These are phyloP conservation scores for Manduca sexta DNA, from an alignment of 1,140 invertebrate species.

Conservation along the genomic window DNA sequence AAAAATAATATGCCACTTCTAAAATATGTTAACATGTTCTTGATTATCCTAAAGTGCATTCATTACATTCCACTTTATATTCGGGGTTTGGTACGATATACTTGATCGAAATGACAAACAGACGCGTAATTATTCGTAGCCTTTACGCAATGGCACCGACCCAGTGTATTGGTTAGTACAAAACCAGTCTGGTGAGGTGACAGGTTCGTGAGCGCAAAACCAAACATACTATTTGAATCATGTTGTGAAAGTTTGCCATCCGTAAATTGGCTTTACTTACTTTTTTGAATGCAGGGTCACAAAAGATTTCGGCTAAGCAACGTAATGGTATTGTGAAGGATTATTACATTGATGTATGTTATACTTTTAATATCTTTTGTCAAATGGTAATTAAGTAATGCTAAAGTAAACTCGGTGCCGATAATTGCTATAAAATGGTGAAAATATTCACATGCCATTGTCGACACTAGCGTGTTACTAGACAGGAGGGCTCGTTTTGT, in stretches of 20 bases:
- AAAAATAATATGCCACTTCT: too few relatives aligned
- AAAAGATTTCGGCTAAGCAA: background rate
- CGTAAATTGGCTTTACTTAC: constrained; percentile 9
- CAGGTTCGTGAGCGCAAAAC: constrained; percentile 30
- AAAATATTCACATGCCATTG: too few relatives aligned
- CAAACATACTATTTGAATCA: constrained; percentile 13
- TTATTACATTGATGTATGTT: too few relatives aligned
- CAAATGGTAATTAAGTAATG: too few relatives aligned
- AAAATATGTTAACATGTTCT: too few relatives aligned
- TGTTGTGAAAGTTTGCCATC: constrained; percentile 22
- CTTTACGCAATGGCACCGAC: constrained; percentile 32
- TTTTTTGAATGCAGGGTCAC: background rate
- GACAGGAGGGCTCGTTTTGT: constrained; percentile 41
- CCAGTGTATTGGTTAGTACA: constrained; percentile 10
- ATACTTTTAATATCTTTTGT: too few relatives aligned
- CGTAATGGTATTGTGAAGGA: too few relatives aligned
- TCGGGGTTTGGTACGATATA: background rate
- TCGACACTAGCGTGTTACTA: constrained; percentile 20
- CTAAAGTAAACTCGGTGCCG: too few relatives aligned
- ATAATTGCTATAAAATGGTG: too few relatives aligned
- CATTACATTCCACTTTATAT: background rate
- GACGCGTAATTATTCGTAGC: constrained; percentile 8
- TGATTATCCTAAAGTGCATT: too few relatives aligned
- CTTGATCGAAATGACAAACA: constrained; percentile 1
- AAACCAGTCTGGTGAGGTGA: constrained; percentile 43